phyloP scores from a whole-genome alignment of 2,888 invertebrate genomes.

The Antitype chi region DNA sequence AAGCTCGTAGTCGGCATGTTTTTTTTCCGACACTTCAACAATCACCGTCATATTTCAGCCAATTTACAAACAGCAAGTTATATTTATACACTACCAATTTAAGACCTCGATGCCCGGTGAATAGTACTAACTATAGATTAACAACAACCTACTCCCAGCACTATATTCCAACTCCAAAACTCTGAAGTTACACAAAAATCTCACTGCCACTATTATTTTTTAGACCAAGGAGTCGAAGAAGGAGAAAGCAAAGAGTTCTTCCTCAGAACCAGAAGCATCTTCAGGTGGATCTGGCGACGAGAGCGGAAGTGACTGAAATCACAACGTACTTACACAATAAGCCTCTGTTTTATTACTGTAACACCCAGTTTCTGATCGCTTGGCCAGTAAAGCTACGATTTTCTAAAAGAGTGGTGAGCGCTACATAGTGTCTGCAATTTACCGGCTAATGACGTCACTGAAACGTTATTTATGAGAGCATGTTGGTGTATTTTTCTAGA shows the following conservation, averaged over 20 bases:
- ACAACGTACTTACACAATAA: constrained; percentile 26
- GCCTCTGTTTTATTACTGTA: not conserved
- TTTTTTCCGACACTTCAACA: no score
- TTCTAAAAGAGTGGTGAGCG: not conserved
- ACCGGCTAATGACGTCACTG: not conserved
- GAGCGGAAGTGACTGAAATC: constrained; percentile 81
- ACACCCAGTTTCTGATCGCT: constrained; percentile 1
- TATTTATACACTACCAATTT: no score
- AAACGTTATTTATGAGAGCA: not conserved
- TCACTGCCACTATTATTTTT: constrained; percentile 41
- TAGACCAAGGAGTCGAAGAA: constrained; percentile 85
- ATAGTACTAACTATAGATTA: no score
- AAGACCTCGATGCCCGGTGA: no score
- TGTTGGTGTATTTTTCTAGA: not conserved
- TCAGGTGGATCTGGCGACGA: constrained; percentile 82
- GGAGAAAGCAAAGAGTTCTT: constrained; percentile 81
- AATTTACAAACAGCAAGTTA: no score
- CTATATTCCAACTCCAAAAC: not conserved
- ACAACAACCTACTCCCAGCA: not conserved
- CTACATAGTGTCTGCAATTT: not conserved
- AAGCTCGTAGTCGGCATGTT: no score
- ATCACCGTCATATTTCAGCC: no score
- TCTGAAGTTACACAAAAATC: not conserved
- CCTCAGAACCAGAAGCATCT: constrained; percentile 84
- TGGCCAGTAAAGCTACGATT: not conserved